Base-by-base conservation (phyloP, 2,888 invertebrate genomes). In the Tachina lurida region DNA sequence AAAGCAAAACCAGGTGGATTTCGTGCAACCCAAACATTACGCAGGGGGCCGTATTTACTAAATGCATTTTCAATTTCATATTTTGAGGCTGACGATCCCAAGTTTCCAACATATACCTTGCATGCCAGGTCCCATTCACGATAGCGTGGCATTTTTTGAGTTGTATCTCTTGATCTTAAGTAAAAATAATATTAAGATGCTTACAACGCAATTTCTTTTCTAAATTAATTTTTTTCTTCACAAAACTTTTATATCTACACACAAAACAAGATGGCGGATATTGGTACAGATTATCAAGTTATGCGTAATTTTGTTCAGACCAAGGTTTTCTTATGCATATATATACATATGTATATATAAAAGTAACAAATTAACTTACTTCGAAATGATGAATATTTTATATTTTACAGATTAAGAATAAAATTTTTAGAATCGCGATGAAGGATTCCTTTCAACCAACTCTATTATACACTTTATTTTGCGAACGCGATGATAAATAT, bases 1-100 rank as follows among this genome's bases (percentile, higher is more conserved):
- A 97, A 97, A 0, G 97, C 97, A 93, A 97, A 97, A 41, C 97
- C 97, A 19, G 97, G 97, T 74, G 97, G 97, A 92, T 97, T 97
- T 90, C 97, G 94, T 0, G 97, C 97, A 15, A 98, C 97, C 97
- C 97, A 98, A 10, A 97, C 97, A 93, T 97, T 97, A 88, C 96
- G 94, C 87, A 97, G 93, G 3, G 96, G 96, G 3, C 97, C 97
- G 92, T 96, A 97, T 93, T 97, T 96, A 88, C 95, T 95, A 91
- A 97, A 97, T 13, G 96, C 95, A 89, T 95, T 96, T 92, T 97
- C 97, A 87, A 96, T 94, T 93, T 97, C 97, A 91, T 96, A 96
- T 91, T 97, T 97, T 68, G 97, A 96, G 19, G 97, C 97, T 89
- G 97, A 97, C 89, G 96, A 96, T 10, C 97, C 97, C 89, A 98